Evolutionary conservation across 2,113 vertebrate species (phyloP).

Genomic region (Erythrocebus patas): DNA sequence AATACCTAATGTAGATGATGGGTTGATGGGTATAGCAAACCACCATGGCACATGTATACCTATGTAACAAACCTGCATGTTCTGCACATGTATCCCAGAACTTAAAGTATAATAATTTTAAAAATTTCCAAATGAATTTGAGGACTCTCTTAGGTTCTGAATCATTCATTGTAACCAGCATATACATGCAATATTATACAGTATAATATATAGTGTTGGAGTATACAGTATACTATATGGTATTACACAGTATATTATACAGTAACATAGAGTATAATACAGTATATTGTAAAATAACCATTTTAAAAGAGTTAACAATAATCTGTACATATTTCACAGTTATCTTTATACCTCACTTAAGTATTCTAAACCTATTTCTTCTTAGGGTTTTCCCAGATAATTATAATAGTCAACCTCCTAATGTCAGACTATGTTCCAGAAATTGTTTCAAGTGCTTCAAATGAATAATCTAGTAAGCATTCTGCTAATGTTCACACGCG

Average conservation of each 20-base stretch:
- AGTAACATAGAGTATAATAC: neutral
- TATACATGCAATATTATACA: neutral
- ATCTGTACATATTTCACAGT: neutral
- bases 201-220: too few relatives aligned
- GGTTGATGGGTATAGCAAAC: too few relatives aligned
- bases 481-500: neutral
- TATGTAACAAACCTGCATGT: too few relatives aligned
- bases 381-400: neutral
- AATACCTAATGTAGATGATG: too few relatives aligned
- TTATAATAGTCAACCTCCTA: neutral
- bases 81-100: too few relatives aligned
- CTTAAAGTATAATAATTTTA: too few relatives aligned
- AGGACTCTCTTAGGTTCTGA: neutral
- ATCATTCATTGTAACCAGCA: neutral
- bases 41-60: too few relatives aligned
- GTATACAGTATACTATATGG: neutral
- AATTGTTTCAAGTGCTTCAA: neutral
- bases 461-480: neutral
- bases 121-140: neutral
- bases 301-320: neutral
- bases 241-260: neutral
- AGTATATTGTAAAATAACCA: too few relatives aligned
- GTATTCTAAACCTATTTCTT: neutral
- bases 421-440: neutral
- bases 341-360: neutral